Base-by-base conservation (phyloP, 1,140 invertebrate genomes). In the Bombyx mandarina region DNA sequence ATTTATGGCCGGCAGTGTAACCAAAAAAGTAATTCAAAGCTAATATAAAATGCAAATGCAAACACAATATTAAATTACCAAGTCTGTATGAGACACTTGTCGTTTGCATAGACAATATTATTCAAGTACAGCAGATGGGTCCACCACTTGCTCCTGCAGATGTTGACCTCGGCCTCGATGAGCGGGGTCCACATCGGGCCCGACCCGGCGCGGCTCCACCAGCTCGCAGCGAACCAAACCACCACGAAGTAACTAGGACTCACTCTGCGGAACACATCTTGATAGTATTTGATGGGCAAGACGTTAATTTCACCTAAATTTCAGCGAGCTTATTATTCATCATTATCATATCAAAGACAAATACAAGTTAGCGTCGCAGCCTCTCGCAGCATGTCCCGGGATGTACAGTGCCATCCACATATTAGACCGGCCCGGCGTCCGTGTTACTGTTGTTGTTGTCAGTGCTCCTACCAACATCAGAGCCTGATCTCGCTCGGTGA, bases 101-200 rank as follows among this genome's bases (percentile, higher is more conserved):
- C 71, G 26, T 77, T 79, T 0, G 72, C 63, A 4, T 75, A 66
- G 1, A 84, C 22, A 4, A 85, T 56, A 68, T 93, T 93, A 71
- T 92, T 92, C 2, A 93, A 67, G 67, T 92, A 93, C 1, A 93
- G 80, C 5, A 93, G 71, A 67, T 93, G 92, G 3, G 89, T 88
- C 92, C 92, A 93, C 91, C 92, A 93, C 66, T 90, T 90, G 18
- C 82, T 72, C 0, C 88, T 83, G 63, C 92, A 93, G 46, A 86
- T 81, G 10, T 85, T 75, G 7, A 83, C 80, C 58, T 91, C 90
- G 6, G 61, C 45, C 3, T 42, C 56, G 53, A 86, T 74, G 8
- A 81, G 67, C 8, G 73, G 67, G 12, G 63, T 47, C 82, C 83
- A 85, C 66, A 79, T 68, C 9, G 86, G 81, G 1, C 83, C 84